A percentile compares a stretch with the other conserved stretches of the same genome.
Conservation (phyloP, 2,797 vertebrate genomes). For the Pangasius sanitwongsei region DNA sequence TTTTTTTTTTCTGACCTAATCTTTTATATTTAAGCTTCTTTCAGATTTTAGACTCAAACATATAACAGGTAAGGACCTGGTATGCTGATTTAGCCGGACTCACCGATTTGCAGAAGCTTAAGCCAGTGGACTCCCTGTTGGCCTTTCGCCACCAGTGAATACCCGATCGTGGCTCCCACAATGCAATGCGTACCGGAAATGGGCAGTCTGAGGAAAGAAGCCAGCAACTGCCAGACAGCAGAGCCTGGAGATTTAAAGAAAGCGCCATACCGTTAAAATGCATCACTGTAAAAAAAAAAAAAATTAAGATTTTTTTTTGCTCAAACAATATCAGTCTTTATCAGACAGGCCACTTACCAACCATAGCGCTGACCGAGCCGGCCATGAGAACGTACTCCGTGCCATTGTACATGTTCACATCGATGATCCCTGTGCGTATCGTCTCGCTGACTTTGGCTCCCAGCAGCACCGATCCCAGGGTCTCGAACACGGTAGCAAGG, state of each 20-base stretch:
- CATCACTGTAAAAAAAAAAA: neutral
- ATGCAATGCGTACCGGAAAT: conserved; percentile 99
- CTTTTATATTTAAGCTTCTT: neutral
- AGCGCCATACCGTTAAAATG: neutral
- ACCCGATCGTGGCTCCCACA: conserved; percentile 97
- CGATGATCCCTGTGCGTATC: conserved; percentile 93
- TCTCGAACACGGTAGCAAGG: conserved; percentile 93
- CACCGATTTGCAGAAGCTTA: conserved; percentile 91
- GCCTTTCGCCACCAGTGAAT: conserved; percentile 88
- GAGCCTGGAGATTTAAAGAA: conserved; percentile 78
- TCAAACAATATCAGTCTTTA: neutral
- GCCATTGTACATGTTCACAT: conserved; percentile 84
- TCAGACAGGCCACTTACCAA: conserved; percentile 77
- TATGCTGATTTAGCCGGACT: conserved; percentile 56
- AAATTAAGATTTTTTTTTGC: neutral
- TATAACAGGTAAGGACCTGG: neutral
- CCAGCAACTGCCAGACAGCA: conserved; percentile 94
- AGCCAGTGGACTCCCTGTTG: conserved; percentile 88
- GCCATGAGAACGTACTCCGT: conserved; percentile 83
- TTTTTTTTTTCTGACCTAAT: neutral
- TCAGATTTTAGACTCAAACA: neutral
- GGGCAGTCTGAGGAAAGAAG: conserved; percentile 95
- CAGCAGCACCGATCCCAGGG: conserved; percentile 90
- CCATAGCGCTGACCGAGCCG: conserved; percentile 95
- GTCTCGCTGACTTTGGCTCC: conserved; percentile 96